phyloP scores from a whole-genome alignment of 2,888 invertebrate genomes.

The Deroplatys truncata region DNA sequence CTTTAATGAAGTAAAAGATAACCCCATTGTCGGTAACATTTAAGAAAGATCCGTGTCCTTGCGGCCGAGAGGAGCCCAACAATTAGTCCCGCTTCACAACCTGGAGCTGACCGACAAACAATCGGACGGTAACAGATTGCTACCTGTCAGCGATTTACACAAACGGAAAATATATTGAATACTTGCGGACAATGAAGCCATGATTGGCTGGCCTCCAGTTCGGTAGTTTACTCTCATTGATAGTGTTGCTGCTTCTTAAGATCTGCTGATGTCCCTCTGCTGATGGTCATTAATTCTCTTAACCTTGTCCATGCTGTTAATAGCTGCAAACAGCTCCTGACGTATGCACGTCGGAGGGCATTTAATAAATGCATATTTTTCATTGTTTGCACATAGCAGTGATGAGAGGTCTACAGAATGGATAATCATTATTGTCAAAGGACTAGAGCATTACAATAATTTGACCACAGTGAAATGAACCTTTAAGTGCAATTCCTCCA shows the following conservation, averaged over 20 bases:
- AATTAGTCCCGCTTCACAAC: neutral
- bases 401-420: too few relatives aligned
- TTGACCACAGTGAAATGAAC: too few relatives aligned
- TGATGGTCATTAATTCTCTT: neutral
- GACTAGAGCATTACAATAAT: too few relatives aligned
- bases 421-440: too few relatives aligned
- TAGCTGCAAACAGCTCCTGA: neutral
- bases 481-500: too few relatives aligned
- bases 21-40: neutral
- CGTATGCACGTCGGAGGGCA: neutral
- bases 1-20: neutral
- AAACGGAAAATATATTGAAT: neutral
- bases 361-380: too few relatives aligned
- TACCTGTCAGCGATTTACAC: neutral
- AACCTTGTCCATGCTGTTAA: neutral
- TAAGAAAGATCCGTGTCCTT: neutral
- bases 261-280: neutral
- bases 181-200: neutral
- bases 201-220: neutral
- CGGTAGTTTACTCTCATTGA: neutral
- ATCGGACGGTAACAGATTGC: neutral
- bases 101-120: neutral
- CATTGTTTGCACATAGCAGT: too few relatives aligned
- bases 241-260: neutral
- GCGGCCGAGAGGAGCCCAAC: neutral